Evolutionary conservation across 92 coral and sea anemone genomes (phyloP).

Genomic region (Epizoanthus rinbou): DNA sequence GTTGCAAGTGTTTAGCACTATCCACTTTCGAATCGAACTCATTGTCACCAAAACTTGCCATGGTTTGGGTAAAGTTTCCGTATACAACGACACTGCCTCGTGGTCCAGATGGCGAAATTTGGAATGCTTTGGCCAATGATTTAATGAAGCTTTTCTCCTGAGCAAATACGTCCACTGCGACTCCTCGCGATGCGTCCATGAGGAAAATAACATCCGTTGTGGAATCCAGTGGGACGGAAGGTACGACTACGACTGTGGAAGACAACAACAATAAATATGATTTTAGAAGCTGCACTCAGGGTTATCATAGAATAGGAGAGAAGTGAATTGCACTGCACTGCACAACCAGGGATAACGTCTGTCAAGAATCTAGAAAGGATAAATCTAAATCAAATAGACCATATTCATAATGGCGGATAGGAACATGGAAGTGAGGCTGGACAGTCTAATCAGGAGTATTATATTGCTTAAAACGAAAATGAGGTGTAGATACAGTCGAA

Average conservation of each 20-base stretch:
- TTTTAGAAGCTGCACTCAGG: no score
- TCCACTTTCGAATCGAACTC: conserved; percentile 50
- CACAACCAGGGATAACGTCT: no score
- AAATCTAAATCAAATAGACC: no score
- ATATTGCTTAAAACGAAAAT: no score
- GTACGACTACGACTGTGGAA: conserved; percentile 2
- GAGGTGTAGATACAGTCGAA: no score
- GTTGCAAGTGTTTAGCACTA: conserved; percentile 39
- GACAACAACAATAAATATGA: no score
- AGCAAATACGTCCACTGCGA: background rate
- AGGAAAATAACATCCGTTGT: conserved; percentile 38
- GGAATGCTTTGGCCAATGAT: conserved; percentile 24
- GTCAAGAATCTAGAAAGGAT: no score
- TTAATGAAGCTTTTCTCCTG: conserved; percentile 27
- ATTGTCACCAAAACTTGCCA: conserved; percentile 20
- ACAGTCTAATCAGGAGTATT: no score
- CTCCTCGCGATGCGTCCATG: background rate
- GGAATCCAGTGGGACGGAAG: conserved; percentile 17
- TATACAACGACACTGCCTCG: conserved; percentile 16
- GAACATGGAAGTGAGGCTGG: no score
- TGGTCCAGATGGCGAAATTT: conserved; percentile 28
- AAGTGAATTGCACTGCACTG: no score
- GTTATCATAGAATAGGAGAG: no score
- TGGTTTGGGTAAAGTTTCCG: background rate
- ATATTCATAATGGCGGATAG: no score